Percentiles rank a stretch among this genome's conserved stretches.
Conservation (phyloP, 1,140 invertebrate genomes). For the Lanistes nyassanus region DNA sequence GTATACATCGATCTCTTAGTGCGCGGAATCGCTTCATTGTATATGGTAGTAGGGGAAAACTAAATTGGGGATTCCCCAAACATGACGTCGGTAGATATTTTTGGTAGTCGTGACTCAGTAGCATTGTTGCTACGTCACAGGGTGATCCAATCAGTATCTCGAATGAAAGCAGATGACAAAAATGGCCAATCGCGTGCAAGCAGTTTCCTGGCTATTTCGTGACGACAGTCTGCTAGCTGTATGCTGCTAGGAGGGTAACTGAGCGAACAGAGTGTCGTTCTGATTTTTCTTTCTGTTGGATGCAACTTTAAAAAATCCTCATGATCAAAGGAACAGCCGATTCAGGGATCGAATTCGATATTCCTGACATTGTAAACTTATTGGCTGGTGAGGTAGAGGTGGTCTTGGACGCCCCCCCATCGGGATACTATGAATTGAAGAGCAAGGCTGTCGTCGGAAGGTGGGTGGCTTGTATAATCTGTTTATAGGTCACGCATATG, state of each 20-base stretch:
- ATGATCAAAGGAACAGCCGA: constrained; percentile 19
- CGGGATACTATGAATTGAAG: constrained; percentile 24
- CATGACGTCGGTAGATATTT: constrained; percentile 20
- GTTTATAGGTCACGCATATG: not conserved
- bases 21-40: too few species aligned
- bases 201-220: not conserved
- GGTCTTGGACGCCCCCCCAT: not conserved
- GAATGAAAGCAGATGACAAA: constrained; percentile 4
- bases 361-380: constrained; percentile 14
- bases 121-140: too few species aligned
- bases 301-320: not conserved
- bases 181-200: constrained; percentile 1
- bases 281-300: not conserved
- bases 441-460: constrained; percentile 24
- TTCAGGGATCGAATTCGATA: constrained; percentile 26
- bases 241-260: not conserved
- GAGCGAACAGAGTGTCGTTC: not conserved
- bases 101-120: constrained; percentile 12
- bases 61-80: constrained; percentile 16
- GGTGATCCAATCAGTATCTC: constrained; percentile 2
- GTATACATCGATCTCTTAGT: too few species aligned
- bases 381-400: constrained; percentile 12
- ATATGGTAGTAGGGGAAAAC: not conserved
- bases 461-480: constrained; percentile 15
- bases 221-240: not conserved